phyloP scores from a whole-genome alignment of 2,113 vertebrate genomes.

The Cygnus atratus region DNA sequence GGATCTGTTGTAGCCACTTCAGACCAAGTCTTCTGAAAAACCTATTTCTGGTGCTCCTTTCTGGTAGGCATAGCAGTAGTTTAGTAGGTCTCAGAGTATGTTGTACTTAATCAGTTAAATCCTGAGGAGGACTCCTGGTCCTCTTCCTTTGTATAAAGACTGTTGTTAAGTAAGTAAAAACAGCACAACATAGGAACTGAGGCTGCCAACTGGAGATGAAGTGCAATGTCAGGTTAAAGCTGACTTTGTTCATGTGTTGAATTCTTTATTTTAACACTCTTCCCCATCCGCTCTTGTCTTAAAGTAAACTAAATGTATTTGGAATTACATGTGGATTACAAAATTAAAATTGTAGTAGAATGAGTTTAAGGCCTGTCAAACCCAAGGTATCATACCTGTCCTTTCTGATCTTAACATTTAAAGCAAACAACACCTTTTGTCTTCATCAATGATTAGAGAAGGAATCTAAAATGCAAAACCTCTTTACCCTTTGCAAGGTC shows the following conservation, averaged over 20 bases:
- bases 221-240: not conserved
- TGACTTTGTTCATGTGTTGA: not conserved
- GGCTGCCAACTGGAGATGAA: not conserved
- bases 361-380: not conserved
- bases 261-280: not conserved
- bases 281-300: not conserved
- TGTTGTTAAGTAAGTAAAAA: not conserved
- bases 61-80: not conserved
- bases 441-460: not conserved
- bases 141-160: accelerated
- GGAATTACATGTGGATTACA: not conserved
- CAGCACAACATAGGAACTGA: not conserved
- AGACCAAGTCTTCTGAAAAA: not conserved
- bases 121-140: not conserved
- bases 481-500: not conserved
- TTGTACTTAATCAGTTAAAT: not conserved
- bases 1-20: not conserved
- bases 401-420: not conserved
- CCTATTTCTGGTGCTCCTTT: not conserved
- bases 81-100: not conserved
- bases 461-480: not conserved
- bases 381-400: not conserved
- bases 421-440: not conserved
- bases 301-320: not conserved
- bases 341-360: not conserved